Evolutionary conservation across 2,113 vertebrate genomes (phyloP), one percentile per base, ranked within the genome.

Genomic region (Paedocypris sp.): DNA sequence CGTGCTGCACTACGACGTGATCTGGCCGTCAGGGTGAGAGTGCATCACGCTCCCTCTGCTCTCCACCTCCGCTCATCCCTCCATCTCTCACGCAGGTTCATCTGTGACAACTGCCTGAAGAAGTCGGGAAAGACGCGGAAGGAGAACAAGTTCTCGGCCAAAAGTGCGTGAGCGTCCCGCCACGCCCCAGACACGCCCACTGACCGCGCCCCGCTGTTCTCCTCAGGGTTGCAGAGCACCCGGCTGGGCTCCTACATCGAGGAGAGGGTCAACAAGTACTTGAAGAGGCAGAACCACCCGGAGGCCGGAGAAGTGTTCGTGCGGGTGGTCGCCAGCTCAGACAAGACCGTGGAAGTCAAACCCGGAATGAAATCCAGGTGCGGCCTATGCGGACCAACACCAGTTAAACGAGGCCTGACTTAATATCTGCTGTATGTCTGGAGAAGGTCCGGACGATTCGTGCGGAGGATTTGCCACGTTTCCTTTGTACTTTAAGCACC

Each of bases 21-120:
- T 98, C 78, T 98, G 95, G 94, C 92, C 93, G 31, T 87, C 92
- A 48, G 94, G 95, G 94, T 98, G 78, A 88, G n/a, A n/a, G n/a
- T n/a, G 87, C 35, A 4, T 25, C 3, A 13, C 10, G n/a, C 4
- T 6, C 29, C 4, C 1, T 2, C 4, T 18, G 2, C 8, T 42
- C 15, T 15, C 28, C 39, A 10, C 20, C 60, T 20, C 25, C 36
- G 8, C 20, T 50, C 13, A 3, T 41, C 13, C 20, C 4, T 12
- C 22, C 10, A 11, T 53, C 9, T n/a, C 9, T 20, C 28, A 71
- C 11, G 38, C 75, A 98, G 95, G 62, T 98, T 98, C 83, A 89
- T 98, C 65, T 98, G 95, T 72, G 92, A 97, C 62, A 97, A 92
- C 76, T 98, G 95, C 75, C 83, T 97, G 70, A 98, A 96, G 87